Evolutionary conservation across 2,797 vertebrate species (phyloP).

Genomic region (Atherinosoma microstoma): DNA sequence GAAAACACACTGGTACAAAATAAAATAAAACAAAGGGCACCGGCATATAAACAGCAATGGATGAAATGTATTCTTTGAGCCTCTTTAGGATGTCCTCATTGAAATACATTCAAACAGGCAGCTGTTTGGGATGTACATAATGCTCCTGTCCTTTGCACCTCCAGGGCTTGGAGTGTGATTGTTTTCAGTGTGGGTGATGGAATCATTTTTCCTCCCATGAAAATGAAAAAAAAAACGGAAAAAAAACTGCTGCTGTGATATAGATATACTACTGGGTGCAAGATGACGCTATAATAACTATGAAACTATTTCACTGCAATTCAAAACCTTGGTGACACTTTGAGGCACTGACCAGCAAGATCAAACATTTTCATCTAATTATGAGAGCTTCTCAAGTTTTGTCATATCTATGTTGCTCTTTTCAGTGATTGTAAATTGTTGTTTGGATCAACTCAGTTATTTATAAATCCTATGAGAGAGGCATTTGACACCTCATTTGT

Average conservation of each 20-base stretch:
- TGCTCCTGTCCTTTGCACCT: not conserved
- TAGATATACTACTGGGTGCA: not conserved
- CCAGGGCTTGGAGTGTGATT: not conserved
- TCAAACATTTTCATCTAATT: not conserved
- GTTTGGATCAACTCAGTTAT: no score
- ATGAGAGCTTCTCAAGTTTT: not conserved
- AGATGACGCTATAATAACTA: not conserved
- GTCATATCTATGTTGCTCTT: not conserved
- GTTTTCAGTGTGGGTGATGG: not conserved
- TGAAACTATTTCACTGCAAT: not conserved
- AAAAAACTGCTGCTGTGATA: not conserved
- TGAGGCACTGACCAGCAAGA: not conserved
- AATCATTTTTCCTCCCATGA: not conserved
- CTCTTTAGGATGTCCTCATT: not conserved
- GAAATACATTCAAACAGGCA: slow-evolving; percentile 4
- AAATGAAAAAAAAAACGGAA: no score
- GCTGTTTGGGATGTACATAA: not conserved
- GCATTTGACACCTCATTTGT: no score
- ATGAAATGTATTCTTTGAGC: not conserved
- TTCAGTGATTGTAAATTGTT: no score
- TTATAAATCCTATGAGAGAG: no score
- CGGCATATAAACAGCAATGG: not conserved
- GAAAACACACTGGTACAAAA: not conserved
- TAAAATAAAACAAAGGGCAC: not conserved
- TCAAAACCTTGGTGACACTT: not conserved